Conservation (phyloP, 2,888 invertebrate species). For the Trichopria drosophilae region DNA sequence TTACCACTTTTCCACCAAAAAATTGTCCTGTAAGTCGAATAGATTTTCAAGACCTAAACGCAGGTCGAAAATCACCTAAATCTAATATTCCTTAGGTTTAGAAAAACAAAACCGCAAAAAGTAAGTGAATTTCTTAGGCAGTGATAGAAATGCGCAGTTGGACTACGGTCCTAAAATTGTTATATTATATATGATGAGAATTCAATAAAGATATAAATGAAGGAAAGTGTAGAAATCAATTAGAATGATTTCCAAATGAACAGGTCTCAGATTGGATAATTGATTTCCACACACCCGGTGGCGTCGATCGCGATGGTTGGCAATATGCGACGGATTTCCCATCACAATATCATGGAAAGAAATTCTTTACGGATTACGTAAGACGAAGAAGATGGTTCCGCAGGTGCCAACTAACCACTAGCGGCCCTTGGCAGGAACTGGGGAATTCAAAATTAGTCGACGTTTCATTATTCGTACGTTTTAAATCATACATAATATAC, state of each 20-base stretch:
- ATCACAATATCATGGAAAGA: conserved; percentile 80
- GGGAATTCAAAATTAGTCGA: conserved; percentile 85
- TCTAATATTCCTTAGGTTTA: too few relatives aligned
- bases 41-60: too few relatives aligned
- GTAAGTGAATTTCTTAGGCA: conserved; percentile 6
- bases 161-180: too few relatives aligned
- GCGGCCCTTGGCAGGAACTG: conserved; percentile 86
- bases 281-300: conserved; percentile 88
- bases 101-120: conserved; percentile 4
- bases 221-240: neutral
- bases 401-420: conserved; percentile 78
- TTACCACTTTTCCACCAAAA: too few relatives aligned
- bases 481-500: too few relatives aligned
- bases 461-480: conserved; percentile 73
- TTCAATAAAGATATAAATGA: too few relatives aligned
- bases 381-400: conserved; percentile 82
- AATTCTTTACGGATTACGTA: conserved; percentile 87
- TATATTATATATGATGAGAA: too few relatives aligned
- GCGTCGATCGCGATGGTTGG: conserved; percentile 91
- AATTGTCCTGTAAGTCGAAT: too few relatives aligned
- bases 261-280: conserved; percentile 86
- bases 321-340: conserved; percentile 94
- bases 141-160: too few relatives aligned
- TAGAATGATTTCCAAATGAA: conserved; percentile 3
- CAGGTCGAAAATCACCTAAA: too few relatives aligned